Base-by-base conservation (phyloP, 2,113 vertebrate species). In the Mus spicilegus region DNA sequence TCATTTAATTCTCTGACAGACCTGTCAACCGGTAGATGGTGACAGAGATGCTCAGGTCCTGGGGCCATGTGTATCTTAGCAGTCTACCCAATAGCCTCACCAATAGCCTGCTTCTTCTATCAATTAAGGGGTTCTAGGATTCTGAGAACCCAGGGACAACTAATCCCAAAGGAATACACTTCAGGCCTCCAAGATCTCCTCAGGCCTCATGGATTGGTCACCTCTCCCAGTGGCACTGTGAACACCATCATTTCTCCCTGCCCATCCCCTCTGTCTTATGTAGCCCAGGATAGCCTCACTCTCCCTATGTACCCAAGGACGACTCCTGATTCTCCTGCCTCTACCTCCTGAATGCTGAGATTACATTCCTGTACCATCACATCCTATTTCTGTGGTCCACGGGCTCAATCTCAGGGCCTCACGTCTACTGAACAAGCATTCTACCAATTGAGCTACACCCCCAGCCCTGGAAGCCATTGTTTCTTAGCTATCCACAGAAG, bases 161-260 rank as follows among this genome's bases (percentile, higher is more conserved):
- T 72, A 36, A 5, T 28, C 19, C 58, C 73, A 5, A 2, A 33
- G 10, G 51, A 87, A 36, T 56, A 14, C 58, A 65, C 30, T 58
- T 73, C 3, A 42, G 65, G 28, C 24, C 28, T 82, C 36, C 12
- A 13, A 8, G 3, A 5, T 20, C 20, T 86, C 56, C 20, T 49
- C 4, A 46, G 72, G 7, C 14, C 0, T 42, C 24, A 14, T 26
- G 42, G 30, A 39, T 39, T 54, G 16, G 5, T 90, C 17, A 33
- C 67, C 61, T 63, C 72, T 69, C 13, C 11, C 7, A 14, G 28
- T 1, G 0, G 4, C 24, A 13, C 22, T 3, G 3, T 39, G 65
- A 36, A 28, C 33, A 28, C 6, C 26, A 10, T 39, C 49, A 8
- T 30, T 30, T 33, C 13, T 7, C 84, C 28, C 61, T 33, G 7